These are phyloP conservation scores for Tachysurus fulvidraco DNA, from an alignment of 2,113 vertebrate species.

Conservation along the genomic window DNA sequence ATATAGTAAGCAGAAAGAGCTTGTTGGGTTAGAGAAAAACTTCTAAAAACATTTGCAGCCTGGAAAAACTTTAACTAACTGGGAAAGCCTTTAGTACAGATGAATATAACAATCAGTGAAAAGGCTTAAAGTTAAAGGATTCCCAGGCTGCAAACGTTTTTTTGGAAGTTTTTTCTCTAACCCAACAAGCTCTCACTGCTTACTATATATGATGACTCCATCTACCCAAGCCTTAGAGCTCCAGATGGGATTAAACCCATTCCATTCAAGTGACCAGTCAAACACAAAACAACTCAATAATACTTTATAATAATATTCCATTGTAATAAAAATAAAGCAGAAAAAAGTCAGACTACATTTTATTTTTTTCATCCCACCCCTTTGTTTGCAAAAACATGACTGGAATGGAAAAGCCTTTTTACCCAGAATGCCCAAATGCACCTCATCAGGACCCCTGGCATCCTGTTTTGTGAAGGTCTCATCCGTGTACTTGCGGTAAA, in stretches of 20 bases:
- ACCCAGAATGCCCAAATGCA: conserved; percentile 88
- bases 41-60: background rate
- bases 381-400: background rate
- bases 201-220: no score
- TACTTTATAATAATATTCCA: background rate
- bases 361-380: background rate
- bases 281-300: background rate
- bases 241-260: no score
- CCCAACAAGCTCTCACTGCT: no score
- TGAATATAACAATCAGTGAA: no score
- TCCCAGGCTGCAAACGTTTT: no score
- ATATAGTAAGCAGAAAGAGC: background rate
- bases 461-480: conserved; percentile 76
- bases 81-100: no score
- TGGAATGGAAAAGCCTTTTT: conserved; percentile 33
- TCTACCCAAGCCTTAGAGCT: no score
- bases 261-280: no score
- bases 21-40: background rate
- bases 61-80: background rate
- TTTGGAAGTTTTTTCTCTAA: no score
- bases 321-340: background rate
- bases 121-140: no score
- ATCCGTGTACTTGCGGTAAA: conserved; percentile 85
- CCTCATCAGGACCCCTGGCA: conserved; percentile 69
- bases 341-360: background rate